These are phyloP conservation scores for Zaprionus gabonicus DNA, from an alignment of 1,140 invertebrate genomes.

Conservation along the genomic window DNA sequence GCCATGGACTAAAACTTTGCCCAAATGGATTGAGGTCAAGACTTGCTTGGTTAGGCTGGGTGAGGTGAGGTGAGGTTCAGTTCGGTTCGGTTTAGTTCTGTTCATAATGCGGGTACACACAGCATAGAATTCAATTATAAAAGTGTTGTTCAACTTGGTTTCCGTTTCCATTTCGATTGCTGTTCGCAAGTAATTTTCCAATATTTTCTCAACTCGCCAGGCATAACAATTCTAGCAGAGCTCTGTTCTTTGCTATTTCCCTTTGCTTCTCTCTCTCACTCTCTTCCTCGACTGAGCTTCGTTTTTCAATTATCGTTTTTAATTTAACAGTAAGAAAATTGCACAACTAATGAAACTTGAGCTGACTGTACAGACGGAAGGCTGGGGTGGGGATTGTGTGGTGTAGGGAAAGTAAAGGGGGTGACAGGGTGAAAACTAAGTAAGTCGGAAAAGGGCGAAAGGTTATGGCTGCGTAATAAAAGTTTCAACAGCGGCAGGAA, in stretches of 20 bases:
- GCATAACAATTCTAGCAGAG: conserved; percentile 16
- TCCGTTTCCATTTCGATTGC: conserved; percentile 57
- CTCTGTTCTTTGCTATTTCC: conserved; percentile 31
- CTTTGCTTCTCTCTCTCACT: conserved; percentile 4
- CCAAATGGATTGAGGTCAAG: conserved; percentile 19
- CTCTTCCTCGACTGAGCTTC: conserved; percentile 39
- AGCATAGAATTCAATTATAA: conserved; percentile 73
- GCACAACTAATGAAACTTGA: conserved; percentile 77
- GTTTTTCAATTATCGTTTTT: conserved; percentile 84
- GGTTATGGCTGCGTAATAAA: conserved; percentile 68
- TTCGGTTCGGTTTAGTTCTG: not conserved
- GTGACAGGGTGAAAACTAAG: not conserved
- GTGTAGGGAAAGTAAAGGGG: not conserved
- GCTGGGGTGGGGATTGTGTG: no score
- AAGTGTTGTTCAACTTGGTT: conserved; percentile 33
- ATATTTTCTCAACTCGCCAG: conserved; percentile 59
- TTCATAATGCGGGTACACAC: conserved; percentile 1
- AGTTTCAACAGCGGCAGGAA: conserved; percentile 67
- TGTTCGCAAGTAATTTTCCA: conserved; percentile 68
- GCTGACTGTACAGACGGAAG: conserved; percentile 21
- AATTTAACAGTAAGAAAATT: conserved; percentile 78
- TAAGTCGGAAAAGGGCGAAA: conserved; percentile 5
- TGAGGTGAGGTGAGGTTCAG: not conserved
- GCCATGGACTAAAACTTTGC: conserved; percentile 13
- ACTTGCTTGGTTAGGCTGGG: not conserved